Evolutionary conservation across 2,888 invertebrate genomes (phyloP).

Genomic region (Pardosa pseudoannulata): DNA sequence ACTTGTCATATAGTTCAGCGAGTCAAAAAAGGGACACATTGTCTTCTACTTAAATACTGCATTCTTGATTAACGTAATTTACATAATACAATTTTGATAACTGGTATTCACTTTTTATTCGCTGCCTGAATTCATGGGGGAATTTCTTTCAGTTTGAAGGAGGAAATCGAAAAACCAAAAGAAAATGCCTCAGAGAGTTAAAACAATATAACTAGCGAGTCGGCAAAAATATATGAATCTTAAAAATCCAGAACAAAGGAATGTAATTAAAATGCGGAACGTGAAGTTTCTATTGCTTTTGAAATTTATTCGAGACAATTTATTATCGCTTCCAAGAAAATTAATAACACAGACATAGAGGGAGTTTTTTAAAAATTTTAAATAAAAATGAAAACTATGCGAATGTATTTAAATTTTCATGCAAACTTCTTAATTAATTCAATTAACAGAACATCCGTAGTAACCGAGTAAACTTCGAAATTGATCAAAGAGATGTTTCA

Average conservation of each 20-base stretch:
- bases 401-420: constrained; percentile 11
- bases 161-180: neutral
- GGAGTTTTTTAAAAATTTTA: constrained; percentile 9
- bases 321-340: constrained; percentile 28
- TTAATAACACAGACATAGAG: constrained; percentile 27
- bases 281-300: constrained; percentile 30
- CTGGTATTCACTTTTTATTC: neutral
- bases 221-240: constrained; percentile 14
- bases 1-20: too few species aligned
- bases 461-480: neutral
- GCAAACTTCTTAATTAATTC: constrained; percentile 31
- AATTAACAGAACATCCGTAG: constrained; percentile 15
- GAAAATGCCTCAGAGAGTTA: neutral
- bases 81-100: too few species aligned
- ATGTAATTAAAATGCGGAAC: constrained; percentile 46
- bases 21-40: too few species aligned
- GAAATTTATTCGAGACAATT: constrained; percentile 28
- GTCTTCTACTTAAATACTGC: too few species aligned
- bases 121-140: too few species aligned
- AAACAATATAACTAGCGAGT: neutral
- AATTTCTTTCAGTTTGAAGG: neutral
- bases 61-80: too few species aligned
- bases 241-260: constrained; percentile 32
- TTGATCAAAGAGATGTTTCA: constrained; percentile 29
- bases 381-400: constrained; percentile 20